These are phyloP conservation scores for Sinotaia quadrata DNA, from an alignment of 2,888 invertebrate genomes.

Conservation along the genomic window DNA sequence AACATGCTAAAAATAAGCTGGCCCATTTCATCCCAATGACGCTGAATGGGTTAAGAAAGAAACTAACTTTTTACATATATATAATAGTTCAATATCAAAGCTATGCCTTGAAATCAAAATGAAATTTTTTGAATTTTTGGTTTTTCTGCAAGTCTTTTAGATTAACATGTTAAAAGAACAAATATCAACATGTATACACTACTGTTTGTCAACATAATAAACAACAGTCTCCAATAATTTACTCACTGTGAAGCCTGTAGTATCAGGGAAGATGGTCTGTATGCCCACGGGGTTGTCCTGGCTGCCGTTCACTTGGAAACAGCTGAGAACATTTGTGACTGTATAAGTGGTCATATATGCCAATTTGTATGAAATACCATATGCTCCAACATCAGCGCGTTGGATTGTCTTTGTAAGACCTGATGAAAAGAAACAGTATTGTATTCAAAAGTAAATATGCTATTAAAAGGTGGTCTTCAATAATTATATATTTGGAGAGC, in stretches of 20 bases:
- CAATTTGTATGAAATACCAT: slow-evolving; percentile 73
- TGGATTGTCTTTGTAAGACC: slow-evolving; percentile 94
- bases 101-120: too few relatives aligned
- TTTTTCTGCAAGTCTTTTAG: too few relatives aligned
- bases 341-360: slow-evolving; percentile 85
- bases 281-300: slow-evolving; percentile 77
- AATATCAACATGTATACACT: neutral
- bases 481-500: neutral
- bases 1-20: too few relatives aligned
- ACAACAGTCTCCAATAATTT: neutral
- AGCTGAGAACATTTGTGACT: slow-evolving; percentile 81
- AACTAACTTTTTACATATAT: too few relatives aligned
- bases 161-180: too few relatives aligned
- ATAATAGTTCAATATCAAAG: too few relatives aligned
- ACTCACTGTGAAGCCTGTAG: slow-evolving; percentile 80
- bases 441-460: neutral
- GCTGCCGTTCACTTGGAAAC: slow-evolving; percentile 88
- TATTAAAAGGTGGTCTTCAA: neutral
- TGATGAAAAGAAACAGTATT: slow-evolving; percentile 51
- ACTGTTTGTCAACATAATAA: neutral
- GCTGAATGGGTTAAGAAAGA: too few relatives aligned
- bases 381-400: slow-evolving; percentile 76
- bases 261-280: slow-evolving; percentile 87
- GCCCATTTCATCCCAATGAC: too few relatives aligned
- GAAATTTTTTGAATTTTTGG: too few relatives aligned